Conservation (phyloP, 2,113 vertebrate genomes). For the human (Homo sapiens) region GRCh38 chr11:15112501-15113000, state of each 20-base stretch:
- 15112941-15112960: background rate
- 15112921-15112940: background rate
- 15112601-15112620: background rate
- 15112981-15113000: background rate
- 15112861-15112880: background rate
- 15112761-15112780: constrained; percentile 5
- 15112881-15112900: background rate
- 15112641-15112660: background rate
- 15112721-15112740: background rate
- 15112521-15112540: constrained; percentile 49
- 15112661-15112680: background rate
- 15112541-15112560: constrained; percentile 44
- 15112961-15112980: background rate
- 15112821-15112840: background rate
- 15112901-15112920: background rate
- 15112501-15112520: background rate
- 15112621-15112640: background rate
- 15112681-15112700: background rate
- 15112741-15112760: background rate
- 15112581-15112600: background rate
- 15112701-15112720: background rate
- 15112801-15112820: constrained; percentile 12
- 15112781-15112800: background rate
- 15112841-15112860: background rate
- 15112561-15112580: constrained; percentile 66